Conservation (phyloP, 2,888 invertebrate genomes). For the Hydrotaea diabolus region DNA sequence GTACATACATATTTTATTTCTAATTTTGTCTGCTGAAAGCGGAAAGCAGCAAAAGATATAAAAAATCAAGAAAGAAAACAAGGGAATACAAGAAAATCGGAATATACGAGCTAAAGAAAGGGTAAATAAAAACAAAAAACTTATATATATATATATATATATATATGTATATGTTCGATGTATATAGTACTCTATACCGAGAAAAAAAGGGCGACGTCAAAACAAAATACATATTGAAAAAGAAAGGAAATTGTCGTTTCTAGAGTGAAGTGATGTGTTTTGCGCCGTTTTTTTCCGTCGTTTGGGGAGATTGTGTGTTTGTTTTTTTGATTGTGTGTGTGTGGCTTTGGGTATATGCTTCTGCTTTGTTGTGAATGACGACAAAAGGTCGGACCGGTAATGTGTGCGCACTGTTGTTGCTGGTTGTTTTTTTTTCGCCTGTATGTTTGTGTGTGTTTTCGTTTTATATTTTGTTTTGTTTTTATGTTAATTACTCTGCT, state of each 20-base stretch:
- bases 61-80: slow-evolving; percentile 9
- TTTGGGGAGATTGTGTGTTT: slow-evolving; percentile 14
- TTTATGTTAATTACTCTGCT: neutral
- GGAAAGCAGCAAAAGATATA: neutral
- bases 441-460: neutral
- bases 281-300: slow-evolving; percentile 33
- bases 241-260: slow-evolving; percentile 35
- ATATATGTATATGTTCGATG: too few relatives aligned
- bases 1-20: slow-evolving; percentile 15
- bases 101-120: slow-evolving; percentile 46
- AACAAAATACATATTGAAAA: slow-evolving; percentile 31
- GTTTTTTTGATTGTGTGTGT: neutral
- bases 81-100: slow-evolving; percentile 49
- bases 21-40: slow-evolving; percentile 27
- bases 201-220: slow-evolving; percentile 50
- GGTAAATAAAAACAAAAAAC: slow-evolving; percentile 45
- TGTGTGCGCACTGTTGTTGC: slow-evolving; percentile 1
- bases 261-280: slow-evolving; percentile 18
- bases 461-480: neutral
- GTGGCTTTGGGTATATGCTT: neutral
- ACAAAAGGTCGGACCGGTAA: slow-evolving; percentile 58
- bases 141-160: slow-evolving; percentile 6
- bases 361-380: slow-evolving; percentile 48
- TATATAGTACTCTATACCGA: neutral
- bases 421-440: neutral